A percentile compares a stretch with the other conserved stretches of the same genome.
phyloP scores from a whole-genome alignment of 2,888 invertebrate genomes.

The Terebella lapidaria region DNA sequence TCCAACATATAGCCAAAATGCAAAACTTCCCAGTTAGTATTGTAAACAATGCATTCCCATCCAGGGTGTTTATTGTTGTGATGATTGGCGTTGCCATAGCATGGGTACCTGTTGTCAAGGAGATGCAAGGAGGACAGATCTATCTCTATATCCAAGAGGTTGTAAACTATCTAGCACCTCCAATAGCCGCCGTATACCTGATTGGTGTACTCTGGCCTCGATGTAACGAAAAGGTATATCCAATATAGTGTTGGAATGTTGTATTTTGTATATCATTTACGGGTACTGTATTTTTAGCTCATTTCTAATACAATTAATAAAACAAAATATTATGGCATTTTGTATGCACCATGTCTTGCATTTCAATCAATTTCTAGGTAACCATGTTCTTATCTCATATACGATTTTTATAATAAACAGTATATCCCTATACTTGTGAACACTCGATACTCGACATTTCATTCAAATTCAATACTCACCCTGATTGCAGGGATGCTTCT shows the following conservation, averaged over 20 bases:
- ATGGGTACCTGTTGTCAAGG: slow-evolving; percentile 45
- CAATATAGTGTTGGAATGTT: neutral
- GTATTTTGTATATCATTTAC: too few relatives aligned
- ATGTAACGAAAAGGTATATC: slow-evolving; percentile 39
- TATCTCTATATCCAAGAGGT: slow-evolving; percentile 47
- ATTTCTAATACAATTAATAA: neutral
- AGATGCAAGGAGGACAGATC: slow-evolving; percentile 41
- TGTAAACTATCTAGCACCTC: slow-evolving; percentile 43
- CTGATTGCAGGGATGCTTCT: slow-evolving; percentile 54
- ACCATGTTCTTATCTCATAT: too few relatives aligned
- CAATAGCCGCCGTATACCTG: slow-evolving; percentile 40
- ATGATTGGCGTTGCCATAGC: slow-evolving; percentile 43
- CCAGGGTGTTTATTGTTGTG: slow-evolving; percentile 34
- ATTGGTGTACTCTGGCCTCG: slow-evolving; percentile 36
- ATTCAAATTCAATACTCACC: neutral
- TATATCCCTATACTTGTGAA: neutral
- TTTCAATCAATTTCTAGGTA: too few relatives aligned
- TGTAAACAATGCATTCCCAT: too few relatives aligned
- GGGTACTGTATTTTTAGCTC: neutral
- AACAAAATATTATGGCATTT: too few relatives aligned
- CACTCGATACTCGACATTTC: too few relatives aligned
- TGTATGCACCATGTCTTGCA: too few relatives aligned
- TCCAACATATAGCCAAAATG: too few relatives aligned
- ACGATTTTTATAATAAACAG: neutral
- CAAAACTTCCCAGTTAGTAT: too few relatives aligned